Base-by-base conservation (phyloP, 2,113 vertebrate species). In the Aplodontia rufa region DNA sequence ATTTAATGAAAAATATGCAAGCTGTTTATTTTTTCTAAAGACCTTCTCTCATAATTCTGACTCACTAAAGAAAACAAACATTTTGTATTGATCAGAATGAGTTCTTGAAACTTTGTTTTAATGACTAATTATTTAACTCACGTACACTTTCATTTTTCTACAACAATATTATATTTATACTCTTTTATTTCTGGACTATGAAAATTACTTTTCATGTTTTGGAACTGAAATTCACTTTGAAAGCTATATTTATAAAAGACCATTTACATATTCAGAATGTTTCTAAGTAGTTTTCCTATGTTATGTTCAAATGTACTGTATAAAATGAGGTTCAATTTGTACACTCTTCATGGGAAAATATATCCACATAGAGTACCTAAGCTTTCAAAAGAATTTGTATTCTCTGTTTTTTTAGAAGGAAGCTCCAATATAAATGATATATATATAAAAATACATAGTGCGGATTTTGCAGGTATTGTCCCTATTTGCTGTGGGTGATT, bases 211-310 rank as follows among this genome's bases (percentile, higher is more conserved):
- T 87, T 74, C 14, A 75, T 89, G 1, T 87, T 71, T 68, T 62
- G 91, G 68, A 87, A 94, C 24, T 76, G 74, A 88, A 58, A 90
- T 92, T 86, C 7, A 87, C 20, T 78, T 94, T 55, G 32, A 93
- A 24, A 8, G 1, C n/a, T 87, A 69, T 37, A 87, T 93, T 96
- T 71, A 89, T 84, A 92, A 96, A 94, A 69, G 2, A 87, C 53
- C 1, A 86, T 96, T 96, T 94, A 24, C 53, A 96, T 87, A 97
- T 93, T 91, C 40, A 64, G 37, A 92, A 2, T 30, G 14, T 71
- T 94, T 84, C 64, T 93, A 49, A 90, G 49, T 81, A 78, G 17
- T 72, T 90, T 94, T 75, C 88, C 51, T 91, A 32, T 89, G 20
- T n/a, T n/a, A 40, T 91, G 17, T 80, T 94, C 47, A 83, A 81